Percentiles rank a stretch among this genome's conserved stretches.
Conservation (phyloP, 2,797 vertebrate species). For the Hafferia zeledoni region DNA sequence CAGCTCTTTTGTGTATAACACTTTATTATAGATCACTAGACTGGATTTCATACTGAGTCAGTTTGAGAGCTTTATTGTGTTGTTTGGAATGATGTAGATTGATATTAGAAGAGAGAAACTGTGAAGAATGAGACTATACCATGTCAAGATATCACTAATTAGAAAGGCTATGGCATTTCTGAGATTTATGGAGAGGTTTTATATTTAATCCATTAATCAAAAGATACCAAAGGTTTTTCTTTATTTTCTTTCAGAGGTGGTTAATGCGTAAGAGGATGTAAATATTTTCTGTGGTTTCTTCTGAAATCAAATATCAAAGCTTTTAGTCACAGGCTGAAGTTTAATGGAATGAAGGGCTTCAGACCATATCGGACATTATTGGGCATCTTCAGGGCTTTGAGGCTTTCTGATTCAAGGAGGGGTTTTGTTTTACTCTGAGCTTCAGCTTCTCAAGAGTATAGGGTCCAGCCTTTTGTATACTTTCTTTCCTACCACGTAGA, state of each 20-base stretch:
- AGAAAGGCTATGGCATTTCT: neutral
- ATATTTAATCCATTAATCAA: neutral
- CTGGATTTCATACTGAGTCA: neutral
- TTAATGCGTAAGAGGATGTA: neutral
- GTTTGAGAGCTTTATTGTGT: neutral
- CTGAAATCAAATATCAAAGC: neutral
- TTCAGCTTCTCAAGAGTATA: neutral
- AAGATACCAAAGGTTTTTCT: neutral
- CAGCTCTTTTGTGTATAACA: neutral
- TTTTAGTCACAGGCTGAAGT: neutral
- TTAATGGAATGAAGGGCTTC: neutral
- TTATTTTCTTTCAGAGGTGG: neutral
- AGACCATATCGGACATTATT: neutral
- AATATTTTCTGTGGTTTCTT: neutral
- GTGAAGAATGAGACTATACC: neutral
- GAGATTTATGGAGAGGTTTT: neutral
- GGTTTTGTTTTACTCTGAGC: slow-evolving; percentile 9
- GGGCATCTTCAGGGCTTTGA: neutral
- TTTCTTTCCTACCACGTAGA: neutral
- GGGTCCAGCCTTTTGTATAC: neutral
- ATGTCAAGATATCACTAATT: neutral
- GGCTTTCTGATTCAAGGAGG: neutral
- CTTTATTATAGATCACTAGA: neutral
- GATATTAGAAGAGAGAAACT: neutral
- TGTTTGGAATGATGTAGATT: neutral